Conservation (phyloP, 2,888 invertebrate genomes). For the Eurois occulta region DNA sequence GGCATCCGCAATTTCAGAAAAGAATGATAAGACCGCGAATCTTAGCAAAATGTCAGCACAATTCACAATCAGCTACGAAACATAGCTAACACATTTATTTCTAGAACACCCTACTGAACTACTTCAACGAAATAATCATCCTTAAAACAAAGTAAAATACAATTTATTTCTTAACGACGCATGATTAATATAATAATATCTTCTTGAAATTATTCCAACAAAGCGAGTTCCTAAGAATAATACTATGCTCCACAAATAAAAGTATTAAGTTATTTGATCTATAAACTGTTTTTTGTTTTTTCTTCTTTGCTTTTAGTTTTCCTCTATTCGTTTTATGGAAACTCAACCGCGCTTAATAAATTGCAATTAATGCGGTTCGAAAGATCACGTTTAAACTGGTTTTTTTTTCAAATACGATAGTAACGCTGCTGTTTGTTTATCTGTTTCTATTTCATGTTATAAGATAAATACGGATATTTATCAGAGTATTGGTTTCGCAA, state of each 20-base stretch:
- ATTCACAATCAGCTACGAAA: conserved; percentile 4
- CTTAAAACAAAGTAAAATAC: conserved; percentile 19
- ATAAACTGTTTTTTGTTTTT: background rate
- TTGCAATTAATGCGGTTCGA: conserved; percentile 29
- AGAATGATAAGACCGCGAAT: background rate
- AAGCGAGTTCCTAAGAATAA: conserved; percentile 35
- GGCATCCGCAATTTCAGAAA: background rate
- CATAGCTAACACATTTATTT: conserved; percentile 12
- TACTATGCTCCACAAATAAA: conserved; percentile 16
- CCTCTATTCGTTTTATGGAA: conserved; percentile 25
- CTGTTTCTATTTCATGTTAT: background rate
- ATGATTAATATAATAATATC: conserved; percentile 28
- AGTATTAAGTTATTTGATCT: conserved; percentile 25
- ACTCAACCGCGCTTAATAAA: conserved; percentile 25
- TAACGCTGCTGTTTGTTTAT: background rate
- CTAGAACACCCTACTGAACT: background rate
- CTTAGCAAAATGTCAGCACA: background rate
- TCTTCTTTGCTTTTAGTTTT: conserved; percentile 34
- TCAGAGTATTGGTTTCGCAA: background rate
- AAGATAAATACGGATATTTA: background rate
- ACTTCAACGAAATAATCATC: conserved; percentile 16
- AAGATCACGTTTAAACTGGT: background rate
- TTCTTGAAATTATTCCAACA: conserved; percentile 38
- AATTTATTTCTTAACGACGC: conserved; percentile 28
- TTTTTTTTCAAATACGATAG: background rate